phyloP scores from a whole-genome alignment of 2,113 vertebrate genomes.

The Mustela nigripes region DNA sequence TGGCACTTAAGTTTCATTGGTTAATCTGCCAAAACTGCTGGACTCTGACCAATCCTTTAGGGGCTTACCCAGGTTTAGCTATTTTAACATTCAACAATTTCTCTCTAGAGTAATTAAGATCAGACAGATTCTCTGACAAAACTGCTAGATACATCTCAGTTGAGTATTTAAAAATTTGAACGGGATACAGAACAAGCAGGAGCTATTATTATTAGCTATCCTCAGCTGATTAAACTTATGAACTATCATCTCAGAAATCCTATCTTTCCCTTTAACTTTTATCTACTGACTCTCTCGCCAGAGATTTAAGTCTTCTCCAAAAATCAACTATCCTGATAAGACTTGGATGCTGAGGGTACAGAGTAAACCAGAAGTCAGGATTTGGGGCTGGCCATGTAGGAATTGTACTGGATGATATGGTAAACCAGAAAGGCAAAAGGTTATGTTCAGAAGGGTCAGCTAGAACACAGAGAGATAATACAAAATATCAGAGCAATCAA shows the following conservation, averaged over 20 bases:
- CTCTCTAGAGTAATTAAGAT: background rate
- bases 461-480: background rate
- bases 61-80: background rate
- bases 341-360: background rate
- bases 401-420: background rate
- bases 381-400: background rate
- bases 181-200: background rate
- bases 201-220: background rate
- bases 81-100: background rate
- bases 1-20: background rate
- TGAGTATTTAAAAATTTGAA: background rate
- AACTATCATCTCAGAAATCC: background rate
- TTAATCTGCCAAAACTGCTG: background rate
- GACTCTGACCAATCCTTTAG: background rate
- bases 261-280: conserved; percentile 12
- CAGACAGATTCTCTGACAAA: background rate
- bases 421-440: background rate
- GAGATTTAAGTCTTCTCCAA: background rate
- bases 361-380: background rate
- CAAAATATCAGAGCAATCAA: background rate
- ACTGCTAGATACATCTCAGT: background rate
- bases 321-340: background rate
- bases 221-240: background rate
- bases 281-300: background rate
- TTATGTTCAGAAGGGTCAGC: background rate